Conservation (phyloP, 2,113 vertebrate species). For the Callaeas wilsoni region DNA sequence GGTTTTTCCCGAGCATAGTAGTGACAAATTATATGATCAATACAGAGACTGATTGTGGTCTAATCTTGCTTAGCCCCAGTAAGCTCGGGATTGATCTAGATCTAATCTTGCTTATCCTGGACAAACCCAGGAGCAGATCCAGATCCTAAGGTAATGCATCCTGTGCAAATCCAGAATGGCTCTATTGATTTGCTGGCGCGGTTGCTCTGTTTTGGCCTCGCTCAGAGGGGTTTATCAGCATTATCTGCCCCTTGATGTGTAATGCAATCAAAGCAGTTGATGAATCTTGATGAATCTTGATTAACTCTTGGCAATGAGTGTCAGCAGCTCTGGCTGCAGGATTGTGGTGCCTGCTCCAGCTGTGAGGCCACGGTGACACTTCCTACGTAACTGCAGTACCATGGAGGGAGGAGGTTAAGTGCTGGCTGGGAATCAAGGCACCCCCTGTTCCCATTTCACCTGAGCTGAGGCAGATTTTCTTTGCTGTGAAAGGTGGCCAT, state of each 20-base stretch:
- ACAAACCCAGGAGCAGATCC: conserved; percentile 24
- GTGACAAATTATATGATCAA: conserved; percentile 43
- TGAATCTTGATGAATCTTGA: background rate
- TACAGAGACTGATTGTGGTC: background rate
- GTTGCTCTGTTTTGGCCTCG: background rate
- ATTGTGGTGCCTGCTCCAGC: background rate
- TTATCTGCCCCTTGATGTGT: background rate
- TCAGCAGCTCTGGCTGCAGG: background rate
- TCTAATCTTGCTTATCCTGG: conserved; percentile 56
- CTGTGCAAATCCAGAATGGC: background rate
- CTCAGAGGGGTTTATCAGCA: background rate
- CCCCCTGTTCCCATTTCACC: fast-evolving
- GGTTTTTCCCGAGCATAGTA: background rate
- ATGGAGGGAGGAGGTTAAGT: background rate
- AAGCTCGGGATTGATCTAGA: conserved; percentile 40
- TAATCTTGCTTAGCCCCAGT: conserved; percentile 44
- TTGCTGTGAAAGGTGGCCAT: fast-evolving
- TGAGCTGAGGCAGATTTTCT: background rate
- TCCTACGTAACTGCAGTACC: fast-evolving
- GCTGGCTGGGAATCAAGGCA: background rate
- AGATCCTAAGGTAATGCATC: background rate
- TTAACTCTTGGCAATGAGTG: background rate
- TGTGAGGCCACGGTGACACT: fast-evolving
- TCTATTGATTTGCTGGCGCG: background rate
- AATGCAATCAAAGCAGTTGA: background rate